Base-by-base conservation (phyloP, 2,797 vertebrate species). In the Cryptoprocta ferox region DNA sequence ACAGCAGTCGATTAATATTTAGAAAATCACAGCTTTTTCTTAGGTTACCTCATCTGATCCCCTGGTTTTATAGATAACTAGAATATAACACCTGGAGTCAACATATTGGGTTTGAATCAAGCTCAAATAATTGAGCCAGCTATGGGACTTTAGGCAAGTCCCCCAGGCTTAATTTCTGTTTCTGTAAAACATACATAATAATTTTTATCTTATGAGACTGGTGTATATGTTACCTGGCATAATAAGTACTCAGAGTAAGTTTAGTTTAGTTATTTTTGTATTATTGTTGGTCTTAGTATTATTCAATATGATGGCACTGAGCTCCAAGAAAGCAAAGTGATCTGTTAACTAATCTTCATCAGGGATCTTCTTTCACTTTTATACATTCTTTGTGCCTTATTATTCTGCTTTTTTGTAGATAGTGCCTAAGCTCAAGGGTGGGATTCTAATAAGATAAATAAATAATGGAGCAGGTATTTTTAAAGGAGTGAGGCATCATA, bases 291-390 rank as follows among this genome's bases (percentile, higher is more conserved):
- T 63, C 12, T 75, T 85, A 16, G 53, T 93, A 6, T 78, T 81
- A 35, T 79, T 94, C 89, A 73, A 37, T 30, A 50, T 21, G 35
- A 76, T 82, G 10, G 45, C 26, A 32, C 19, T 15, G 42, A 87
- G 30, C 18, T 89, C 16, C 9, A 68, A 16, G 30, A 70, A 71
- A 16, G 6, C 59, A 83, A 92, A 56, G 28, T n/a, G 50, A 56
- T 70, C 10, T 66, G 26, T 76, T 91, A 73, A 95, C 16, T 53
- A 92, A 94, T 63, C 15, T 95, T 95, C 53, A 87, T 65, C 50
- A 80, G 63, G 39, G 15, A 76, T 45, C 45, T 37, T 85, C 19
- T 93, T 76, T 66, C 11, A 61, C 32, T 37, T 83, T 42, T 89
- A n/a, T 32, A 28, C 75, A 30, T 70, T 14, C 24, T 75, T 80